A percentile compares a stretch with the other conserved stretches of the same genome.
Conservation (phyloP, 2,888 invertebrate genomes). For the Baccha elongata region DNA sequence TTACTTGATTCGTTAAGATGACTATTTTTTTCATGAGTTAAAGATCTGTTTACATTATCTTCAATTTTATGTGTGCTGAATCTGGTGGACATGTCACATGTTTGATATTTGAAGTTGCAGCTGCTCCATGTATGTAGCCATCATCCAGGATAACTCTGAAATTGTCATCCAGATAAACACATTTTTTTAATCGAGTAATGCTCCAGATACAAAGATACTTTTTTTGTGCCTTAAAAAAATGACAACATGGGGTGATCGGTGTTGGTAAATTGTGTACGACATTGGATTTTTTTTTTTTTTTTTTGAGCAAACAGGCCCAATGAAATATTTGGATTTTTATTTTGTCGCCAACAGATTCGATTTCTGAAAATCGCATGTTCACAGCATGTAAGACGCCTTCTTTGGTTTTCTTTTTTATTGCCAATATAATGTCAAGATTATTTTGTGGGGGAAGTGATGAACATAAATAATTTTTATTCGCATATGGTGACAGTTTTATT, state of each 20-base stretch:
- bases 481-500: conserved; percentile 71
- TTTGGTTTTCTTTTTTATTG: conserved; percentile 19
- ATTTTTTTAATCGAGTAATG: conserved; percentile 43
- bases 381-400: conserved; percentile 64
- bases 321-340: conserved; percentile 18
- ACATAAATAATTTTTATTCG: conserved; percentile 33
- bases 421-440: conserved; percentile 58
- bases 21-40: conserved; percentile 25
- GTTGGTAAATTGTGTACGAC: conserved; percentile 52
- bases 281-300: conserved; percentile 58
- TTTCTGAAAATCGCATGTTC: conserved; percentile 57
- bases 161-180: conserved; percentile 47
- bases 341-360: conserved; percentile 29
- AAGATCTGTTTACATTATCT: conserved; percentile 60
- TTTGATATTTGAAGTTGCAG: conserved; percentile 11
- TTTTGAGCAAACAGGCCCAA: conserved; percentile 34
- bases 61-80: conserved; percentile 5
- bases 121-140: conserved; percentile 45
- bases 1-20: conserved; percentile 62
- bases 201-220: conserved; percentile 48
- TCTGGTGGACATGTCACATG: conserved; percentile 25
- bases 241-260: conserved; percentile 62
- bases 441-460: conserved; percentile 53
- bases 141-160: conserved; percentile 52
- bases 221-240: conserved; percentile 8